Evolutionary conservation across 2,888 invertebrate genomes (phyloP).

Genomic region (Orgyia antiqua): DNA sequence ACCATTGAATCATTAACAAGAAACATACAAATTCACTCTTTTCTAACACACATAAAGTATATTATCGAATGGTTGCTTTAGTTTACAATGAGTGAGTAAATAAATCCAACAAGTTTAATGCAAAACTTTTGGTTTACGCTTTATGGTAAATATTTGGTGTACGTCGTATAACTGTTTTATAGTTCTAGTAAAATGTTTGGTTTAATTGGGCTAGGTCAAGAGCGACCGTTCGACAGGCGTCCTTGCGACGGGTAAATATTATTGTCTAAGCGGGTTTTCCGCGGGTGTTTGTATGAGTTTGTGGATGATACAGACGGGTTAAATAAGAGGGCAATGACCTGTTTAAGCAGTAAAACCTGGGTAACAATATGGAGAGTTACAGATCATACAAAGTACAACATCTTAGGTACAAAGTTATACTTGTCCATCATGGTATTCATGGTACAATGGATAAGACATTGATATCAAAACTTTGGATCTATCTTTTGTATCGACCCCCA

Average conservation of each 20-base stretch:
- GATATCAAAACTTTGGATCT: too few species aligned
- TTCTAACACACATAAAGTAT: conserved; percentile 28
- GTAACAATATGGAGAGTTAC: too few species aligned
- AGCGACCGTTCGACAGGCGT: conserved; percentile 74
- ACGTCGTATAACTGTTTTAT: conserved; percentile 76
- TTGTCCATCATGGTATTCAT: too few species aligned
- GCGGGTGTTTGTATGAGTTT: conserved; percentile 59
- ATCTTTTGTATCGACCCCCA: too few species aligned
- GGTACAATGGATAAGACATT: too few species aligned
- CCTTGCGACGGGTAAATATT: conserved; percentile 76
- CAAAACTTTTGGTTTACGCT: conserved; percentile 78
- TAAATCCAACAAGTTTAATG: conserved; percentile 73
- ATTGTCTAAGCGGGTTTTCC: conserved; percentile 76
- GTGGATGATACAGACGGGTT: conserved; percentile 49
- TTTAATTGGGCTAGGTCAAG: conserved; percentile 78
- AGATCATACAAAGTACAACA: too few species aligned
- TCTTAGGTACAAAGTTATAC: too few species aligned
- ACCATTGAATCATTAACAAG: conserved; percentile 27
- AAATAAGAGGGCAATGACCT: conserved; percentile 45
- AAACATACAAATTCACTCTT: conserved; percentile 26
- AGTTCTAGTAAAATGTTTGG: conserved; percentile 76
- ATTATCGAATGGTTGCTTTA: conserved; percentile 29
- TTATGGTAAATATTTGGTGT: conserved; percentile 78
- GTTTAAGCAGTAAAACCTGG: too few species aligned
- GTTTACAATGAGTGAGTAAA: conserved; percentile 61